phyloP scores from a whole-genome alignment of 1,140 invertebrate species.

The Orussus abietinus region DNA sequence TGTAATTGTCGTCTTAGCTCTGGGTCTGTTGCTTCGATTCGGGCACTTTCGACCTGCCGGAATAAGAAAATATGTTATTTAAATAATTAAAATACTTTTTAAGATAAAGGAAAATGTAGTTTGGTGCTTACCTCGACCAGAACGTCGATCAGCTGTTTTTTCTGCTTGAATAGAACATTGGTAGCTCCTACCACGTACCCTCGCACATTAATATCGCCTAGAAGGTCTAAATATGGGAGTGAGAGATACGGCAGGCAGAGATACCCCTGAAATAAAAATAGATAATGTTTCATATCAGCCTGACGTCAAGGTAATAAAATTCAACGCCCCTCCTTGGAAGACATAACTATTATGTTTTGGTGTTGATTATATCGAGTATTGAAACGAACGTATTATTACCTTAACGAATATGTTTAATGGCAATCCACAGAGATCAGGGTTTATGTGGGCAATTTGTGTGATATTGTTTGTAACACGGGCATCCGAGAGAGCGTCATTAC shows the following conservation, averaged over 20 bases:
- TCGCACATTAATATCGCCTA: conserved; percentile 82
- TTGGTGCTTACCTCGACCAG: conserved; percentile 72
- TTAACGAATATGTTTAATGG: too few relatives aligned
- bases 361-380: too few relatives aligned
- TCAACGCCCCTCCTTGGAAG: too few relatives aligned
- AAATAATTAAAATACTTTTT: too few relatives aligned
- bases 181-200: conserved; percentile 95
- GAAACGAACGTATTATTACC: too few relatives aligned
- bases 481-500: conserved; percentile 60
- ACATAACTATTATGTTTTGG: too few relatives aligned
- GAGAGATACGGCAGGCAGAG: conserved; percentile 95
- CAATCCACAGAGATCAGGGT: conserved; percentile 76
- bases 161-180: conserved; percentile 96
- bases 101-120: conserved; percentile 5
- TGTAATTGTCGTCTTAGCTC: conserved; percentile 79
- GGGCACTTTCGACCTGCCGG: conserved; percentile 66
- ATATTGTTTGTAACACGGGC: conserved; percentile 53
- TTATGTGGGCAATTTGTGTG: conserved; percentile 58
- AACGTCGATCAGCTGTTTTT: conserved; percentile 87
- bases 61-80: too few relatives aligned
- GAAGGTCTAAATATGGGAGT: conserved; percentile 88
- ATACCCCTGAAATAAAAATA: conserved; percentile 65
- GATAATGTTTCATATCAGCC: too few relatives aligned
- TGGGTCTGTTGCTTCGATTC: conserved; percentile 84
- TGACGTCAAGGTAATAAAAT: too few relatives aligned